Conservation (phyloP, 1,140 invertebrate genomes). For the Lordiphosa clarofinis region DNA sequence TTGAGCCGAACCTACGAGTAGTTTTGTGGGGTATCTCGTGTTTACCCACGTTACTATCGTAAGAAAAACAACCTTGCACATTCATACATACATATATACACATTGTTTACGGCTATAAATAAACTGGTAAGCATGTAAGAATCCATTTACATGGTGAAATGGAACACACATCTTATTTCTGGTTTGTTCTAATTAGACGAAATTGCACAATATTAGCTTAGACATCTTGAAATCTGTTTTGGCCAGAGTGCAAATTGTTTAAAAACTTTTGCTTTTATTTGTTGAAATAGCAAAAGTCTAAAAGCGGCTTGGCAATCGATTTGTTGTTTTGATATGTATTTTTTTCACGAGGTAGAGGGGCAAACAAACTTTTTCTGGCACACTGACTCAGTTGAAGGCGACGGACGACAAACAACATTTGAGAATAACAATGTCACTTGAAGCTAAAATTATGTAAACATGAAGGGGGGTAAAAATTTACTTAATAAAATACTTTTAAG, state of each 20-base stretch:
- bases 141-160: not conserved
- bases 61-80: constrained; percentile 34
- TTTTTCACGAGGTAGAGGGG: constrained; percentile 24
- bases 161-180: too few species aligned
- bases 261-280: constrained; percentile 6
- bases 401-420: constrained; percentile 44
- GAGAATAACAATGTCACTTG: not conserved
- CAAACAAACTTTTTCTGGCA: constrained; percentile 71
- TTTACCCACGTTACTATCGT: constrained; percentile 38
- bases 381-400: constrained; percentile 69
- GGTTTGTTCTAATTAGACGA: constrained; percentile 1
- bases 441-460: not conserved
- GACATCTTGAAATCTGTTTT: constrained; percentile 1
- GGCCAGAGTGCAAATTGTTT: constrained; percentile 1
- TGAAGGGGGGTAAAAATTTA: not conserved
- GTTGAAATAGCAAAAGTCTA: constrained; percentile 19
- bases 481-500: not conserved
- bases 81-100: not conserved
- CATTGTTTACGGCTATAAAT: constrained; percentile 5
- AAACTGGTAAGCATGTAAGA: not conserved
- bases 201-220: constrained; percentile 1
- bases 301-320: constrained; percentile 40
- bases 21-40: constrained; percentile 28
- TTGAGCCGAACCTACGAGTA: not conserved
- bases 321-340: constrained; percentile 35